Evolutionary conservation across 2,797 vertebrate genomes (phyloP), one percentile per base, ranked within the genome.

Genomic region (Epinephelus malabaricus): DNA sequence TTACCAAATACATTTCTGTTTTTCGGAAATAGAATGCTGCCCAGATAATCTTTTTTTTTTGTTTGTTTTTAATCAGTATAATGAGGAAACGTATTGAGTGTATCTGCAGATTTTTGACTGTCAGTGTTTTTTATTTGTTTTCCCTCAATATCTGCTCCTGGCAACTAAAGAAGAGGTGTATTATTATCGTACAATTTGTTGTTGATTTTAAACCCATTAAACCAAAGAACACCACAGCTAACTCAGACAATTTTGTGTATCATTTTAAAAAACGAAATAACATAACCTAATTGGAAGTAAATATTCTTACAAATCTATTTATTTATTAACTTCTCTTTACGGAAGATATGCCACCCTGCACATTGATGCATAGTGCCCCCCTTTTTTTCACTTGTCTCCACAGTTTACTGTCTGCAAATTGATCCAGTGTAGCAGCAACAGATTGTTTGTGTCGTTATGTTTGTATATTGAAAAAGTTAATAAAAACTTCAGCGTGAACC

Each of bases 141-240:
- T 19, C 23, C 53, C n/a, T 43, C 34, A 10, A 15, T 43, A 47
- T 55, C 49, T 21, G 46, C 69, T 27, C 7, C 40, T 21, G 43
- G 43, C n/a, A 40, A 1, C 51, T 4, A 14, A 13, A 40, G 13
- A 40, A 12, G 21, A 51, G 5, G 27, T 4, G 4, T 0, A 30
- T 11, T 21, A 49, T 50, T 54, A n/a, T 50, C 5, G 0, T 2
- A 19, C 21, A 34, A 2, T 19, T 10, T 27, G 21, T 47, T 38
- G 45, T 49, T 70, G 18, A 6, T 50, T 70, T 69, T 30, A 58
- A n/a, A 50, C 18, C 21, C 19, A 76, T 59, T 55, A 9, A 70
- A 14, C 38, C 60, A n/a, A 15, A 21, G 21, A n/a, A 9, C 27
- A 47, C 25, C 46, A n/a, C 53, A 34, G 56, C 14, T 4, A 34